Evolutionary conservation across 2,888 invertebrate species (phyloP).

Genomic region (Gymnocheta viridis): DNA sequence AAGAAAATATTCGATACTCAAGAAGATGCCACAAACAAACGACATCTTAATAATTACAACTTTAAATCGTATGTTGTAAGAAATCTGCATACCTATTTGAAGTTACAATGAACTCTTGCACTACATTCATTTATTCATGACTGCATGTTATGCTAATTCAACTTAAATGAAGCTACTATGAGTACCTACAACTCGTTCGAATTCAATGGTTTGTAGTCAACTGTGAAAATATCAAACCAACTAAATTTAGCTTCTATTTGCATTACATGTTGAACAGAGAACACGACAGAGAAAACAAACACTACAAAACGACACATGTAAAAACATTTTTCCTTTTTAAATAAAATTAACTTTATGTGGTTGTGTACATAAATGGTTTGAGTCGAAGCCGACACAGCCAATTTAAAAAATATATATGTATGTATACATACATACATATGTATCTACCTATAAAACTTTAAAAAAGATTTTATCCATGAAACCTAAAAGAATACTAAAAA

Average conservation of each 20-base stretch:
- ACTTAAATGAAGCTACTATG: conserved; percentile 25
- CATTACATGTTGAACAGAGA: conserved; percentile 24
- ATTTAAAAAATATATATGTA: background rate
- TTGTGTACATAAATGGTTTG: conserved; percentile 30
- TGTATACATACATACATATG: background rate
- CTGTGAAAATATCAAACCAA: conserved; percentile 34
- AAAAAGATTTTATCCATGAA: conserved; percentile 22
- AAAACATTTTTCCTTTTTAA: conserved; percentile 17
- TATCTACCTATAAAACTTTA: background rate
- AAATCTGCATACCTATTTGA: conserved; percentile 37
- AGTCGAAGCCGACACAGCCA: background rate
- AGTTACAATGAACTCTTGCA: conserved; percentile 66
- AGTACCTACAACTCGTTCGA: background rate
- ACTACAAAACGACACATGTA: conserved; percentile 16
- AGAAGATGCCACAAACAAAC: background rate
- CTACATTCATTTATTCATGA: conserved; percentile 36
- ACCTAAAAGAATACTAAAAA: conserved; percentile 9
- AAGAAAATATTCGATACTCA: background rate
- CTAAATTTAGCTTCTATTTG: conserved; percentile 48
- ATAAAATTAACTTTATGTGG: conserved; percentile 25
- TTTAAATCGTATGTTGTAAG: background rate
- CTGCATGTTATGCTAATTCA: conserved; percentile 16
- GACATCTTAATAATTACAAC: conserved; percentile 6
- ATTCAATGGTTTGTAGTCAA: conserved; percentile 13
- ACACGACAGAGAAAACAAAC: background rate